Percentiles rank a stretch among this genome's conserved stretches.
phyloP scores from a whole-genome alignment of 2,888 invertebrate genomes.

The Cantharis rufa region DNA sequence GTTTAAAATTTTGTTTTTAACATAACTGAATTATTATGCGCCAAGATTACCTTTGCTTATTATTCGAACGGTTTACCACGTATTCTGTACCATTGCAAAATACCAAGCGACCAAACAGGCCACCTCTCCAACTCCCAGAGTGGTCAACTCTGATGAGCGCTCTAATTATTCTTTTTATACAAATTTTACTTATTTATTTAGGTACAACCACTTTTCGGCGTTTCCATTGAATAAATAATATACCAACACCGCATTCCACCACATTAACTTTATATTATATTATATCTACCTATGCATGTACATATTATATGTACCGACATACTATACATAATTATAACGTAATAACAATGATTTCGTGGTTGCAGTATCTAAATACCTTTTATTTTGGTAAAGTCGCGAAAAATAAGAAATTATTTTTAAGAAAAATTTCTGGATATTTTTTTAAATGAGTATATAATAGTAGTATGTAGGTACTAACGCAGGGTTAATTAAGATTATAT shows the following conservation, averaged over 20 bases:
- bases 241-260: background rate
- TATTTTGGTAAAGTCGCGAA: background rate
- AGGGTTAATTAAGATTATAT: too few relatives aligned
- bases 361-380: background rate
- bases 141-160: background rate
- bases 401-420: too few relatives aligned
- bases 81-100: background rate
- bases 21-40: background rate
- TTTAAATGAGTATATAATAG: too few relatives aligned
- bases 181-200: background rate
- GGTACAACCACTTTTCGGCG: background rate
- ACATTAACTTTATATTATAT: background rate
- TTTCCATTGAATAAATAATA: background rate
- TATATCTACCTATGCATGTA: too few relatives aligned
- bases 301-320: too few relatives aligned
- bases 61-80: background rate
- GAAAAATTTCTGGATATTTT: too few relatives aligned
- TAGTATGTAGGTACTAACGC: too few relatives aligned
- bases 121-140: background rate
- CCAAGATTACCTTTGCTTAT: background rate
- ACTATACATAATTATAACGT: too few relatives aligned
- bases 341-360: background rate
- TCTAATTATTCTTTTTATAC: background rate
- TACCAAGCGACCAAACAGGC: background rate
- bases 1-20: background rate